These are phyloP conservation scores for Stegana nigrithorax DNA, from an alignment of 2,888 invertebrate genomes.

Conservation along the genomic window DNA sequence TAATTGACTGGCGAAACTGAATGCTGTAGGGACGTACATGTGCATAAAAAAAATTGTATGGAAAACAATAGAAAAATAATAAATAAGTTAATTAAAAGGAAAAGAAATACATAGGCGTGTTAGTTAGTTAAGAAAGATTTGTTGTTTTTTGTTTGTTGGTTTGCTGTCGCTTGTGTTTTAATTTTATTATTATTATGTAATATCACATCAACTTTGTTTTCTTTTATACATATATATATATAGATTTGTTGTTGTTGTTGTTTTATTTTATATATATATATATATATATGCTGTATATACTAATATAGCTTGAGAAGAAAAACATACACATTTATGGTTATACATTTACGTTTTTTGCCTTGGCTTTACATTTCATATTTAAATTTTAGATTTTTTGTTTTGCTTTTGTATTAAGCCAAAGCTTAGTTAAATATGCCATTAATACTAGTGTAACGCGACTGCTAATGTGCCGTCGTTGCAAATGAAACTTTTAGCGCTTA, in stretches of 20 bases:
- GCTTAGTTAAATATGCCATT: too few species aligned
- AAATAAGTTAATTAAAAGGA: conserved; percentile 36
- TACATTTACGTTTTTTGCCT: conserved; percentile 16
- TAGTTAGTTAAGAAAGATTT: conserved; percentile 3
- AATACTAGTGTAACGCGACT: too few species aligned
- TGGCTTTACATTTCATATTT: too few species aligned
- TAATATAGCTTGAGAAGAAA: conserved; percentile 35
- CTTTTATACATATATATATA: conserved; percentile 36
- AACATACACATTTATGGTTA: conserved; percentile 13
- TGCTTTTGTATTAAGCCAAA: too few species aligned
- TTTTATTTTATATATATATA: conserved; percentile 26
- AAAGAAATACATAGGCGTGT: conserved; percentile 28
- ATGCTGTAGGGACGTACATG: too few species aligned
- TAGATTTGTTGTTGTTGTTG: conserved; percentile 19
- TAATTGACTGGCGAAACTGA: too few species aligned
- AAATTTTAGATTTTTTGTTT: conserved; percentile 7
- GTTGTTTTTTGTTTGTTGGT: background rate
- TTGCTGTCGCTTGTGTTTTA: conserved; percentile 11
- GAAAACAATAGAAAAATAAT: too few species aligned
- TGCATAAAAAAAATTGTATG: too few species aligned
- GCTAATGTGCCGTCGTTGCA: too few species aligned
- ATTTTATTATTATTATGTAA: conserved; percentile 62
- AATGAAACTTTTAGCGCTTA: too few species aligned
- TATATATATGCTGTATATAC: conserved; percentile 30
- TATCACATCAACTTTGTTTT: conserved; percentile 68